Evolutionary conservation across 1,140 invertebrate species (phyloP), one percentile per base, ranked within the genome.

Genomic region (Cardiocondyla obscurior): DNA sequence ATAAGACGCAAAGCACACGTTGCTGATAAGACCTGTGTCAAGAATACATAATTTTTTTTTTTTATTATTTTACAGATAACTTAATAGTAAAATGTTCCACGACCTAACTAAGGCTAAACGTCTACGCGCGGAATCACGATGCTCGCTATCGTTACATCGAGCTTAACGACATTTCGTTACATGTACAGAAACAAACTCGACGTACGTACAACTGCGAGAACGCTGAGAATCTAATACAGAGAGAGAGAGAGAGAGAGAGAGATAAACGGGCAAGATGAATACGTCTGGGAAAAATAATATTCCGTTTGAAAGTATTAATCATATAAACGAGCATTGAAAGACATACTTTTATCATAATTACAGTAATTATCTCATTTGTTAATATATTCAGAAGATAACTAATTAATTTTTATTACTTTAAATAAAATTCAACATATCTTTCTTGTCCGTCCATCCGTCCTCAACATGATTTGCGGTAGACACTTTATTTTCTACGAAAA

Each of bases 61-160:
- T 87, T 88, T 88, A 85, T 88, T 85, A 83, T 88, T 86, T 86
- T 83, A 86, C 85, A 87, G 67, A 83, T 79, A 87, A 83, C 81
- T 87, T 65, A 86, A 86, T 86, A 72, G 81, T 87, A 86, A 86
- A 77, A 83, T 36, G 25, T 39, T 73, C 81, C 81, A 72, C 51
- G 65, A 58, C 36, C 62, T 51, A 87, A 58, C 85, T 86, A 87
- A 87, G 39, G 69, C 82, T 87, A 86, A 53, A 49, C 19, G 22
- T 55, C 85, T 83, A 86, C 73, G 76, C 85, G 81, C 64, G 76
- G 51, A 86, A 73, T 82, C 79, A 33, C 30, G 79, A 58, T 73
- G 72, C 19, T 82, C 62, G 28, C 30, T 67, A 19, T 76, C 57
- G 57, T 76, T 64, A 76, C 7, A 2, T 53, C 46, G 36, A 57